Evolutionary conservation across 2,888 invertebrate species (phyloP).

Genomic region (Drepanosiphum platanoidis): DNA sequence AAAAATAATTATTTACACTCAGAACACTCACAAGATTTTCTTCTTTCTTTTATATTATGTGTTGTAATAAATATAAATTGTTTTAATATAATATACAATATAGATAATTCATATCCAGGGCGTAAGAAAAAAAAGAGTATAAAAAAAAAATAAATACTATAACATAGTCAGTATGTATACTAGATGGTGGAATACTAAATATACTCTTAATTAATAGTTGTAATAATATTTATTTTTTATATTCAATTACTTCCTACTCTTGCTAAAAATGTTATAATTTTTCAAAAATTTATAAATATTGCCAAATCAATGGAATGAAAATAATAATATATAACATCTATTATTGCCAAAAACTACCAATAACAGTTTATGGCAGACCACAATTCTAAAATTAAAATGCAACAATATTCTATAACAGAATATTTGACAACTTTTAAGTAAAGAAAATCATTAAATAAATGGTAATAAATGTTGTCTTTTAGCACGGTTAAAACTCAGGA

Average conservation of each 20-base stretch:
- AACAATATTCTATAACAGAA: neutral
- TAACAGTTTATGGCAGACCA: neutral
- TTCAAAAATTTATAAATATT: neutral
- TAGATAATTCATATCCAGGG: constrained; percentile 45
- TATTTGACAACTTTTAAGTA: neutral
- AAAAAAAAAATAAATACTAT: constrained; percentile 33
- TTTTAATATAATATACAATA: constrained; percentile 38
- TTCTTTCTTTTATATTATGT: constrained; percentile 18
- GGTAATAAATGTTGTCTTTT: neutral
- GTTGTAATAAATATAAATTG: constrained; percentile 20
- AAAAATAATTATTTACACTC: constrained; percentile 56
- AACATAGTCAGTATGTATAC: neutral
- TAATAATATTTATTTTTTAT: neutral
- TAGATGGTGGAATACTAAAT: constrained; percentile 16
- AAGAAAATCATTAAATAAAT: neutral
- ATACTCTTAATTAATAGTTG: neutral
- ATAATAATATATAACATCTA: neutral
- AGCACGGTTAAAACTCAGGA: neutral
- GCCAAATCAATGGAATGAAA: neutral
- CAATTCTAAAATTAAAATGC: neutral
- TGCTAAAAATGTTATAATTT: no score
- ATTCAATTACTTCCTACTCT: neutral
- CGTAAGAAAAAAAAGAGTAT: constrained; percentile 40
- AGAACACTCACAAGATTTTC: constrained; percentile 19
- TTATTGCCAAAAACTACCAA: neutral